A percentile compares a stretch with the other conserved stretches of the same genome.
Conservation (phyloP, 1,140 invertebrate genomes). For the Drosophila virilis region DNA sequence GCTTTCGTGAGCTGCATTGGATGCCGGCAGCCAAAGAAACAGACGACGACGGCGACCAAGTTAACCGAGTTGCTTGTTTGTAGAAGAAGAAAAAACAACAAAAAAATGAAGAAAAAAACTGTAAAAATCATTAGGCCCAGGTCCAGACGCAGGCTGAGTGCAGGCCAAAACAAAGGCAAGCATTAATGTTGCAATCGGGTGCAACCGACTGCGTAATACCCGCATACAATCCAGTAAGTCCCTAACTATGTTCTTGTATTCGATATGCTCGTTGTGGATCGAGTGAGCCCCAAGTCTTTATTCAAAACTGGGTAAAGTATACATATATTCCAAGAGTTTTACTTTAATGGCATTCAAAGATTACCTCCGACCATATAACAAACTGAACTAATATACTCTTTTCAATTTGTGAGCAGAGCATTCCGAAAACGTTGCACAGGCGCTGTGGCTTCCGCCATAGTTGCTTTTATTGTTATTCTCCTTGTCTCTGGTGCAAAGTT, state of each 20-base stretch:
- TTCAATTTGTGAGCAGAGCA: no score
- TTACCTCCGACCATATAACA: no score
- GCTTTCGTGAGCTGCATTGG: conserved; percentile 71
- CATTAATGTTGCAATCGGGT: no score
- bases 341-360: no score
- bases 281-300: no score
- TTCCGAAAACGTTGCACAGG: conserved; percentile 37
- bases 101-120: conserved; percentile 45
- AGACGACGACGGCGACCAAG: conserved; percentile 6
- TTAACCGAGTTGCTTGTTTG: conserved; percentile 12
- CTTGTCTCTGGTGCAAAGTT: conserved; percentile 12
- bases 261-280: no score
- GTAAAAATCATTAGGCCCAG: conserved; percentile 52
- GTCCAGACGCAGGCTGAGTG: background rate
- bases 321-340: no score
- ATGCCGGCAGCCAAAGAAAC: conserved; percentile 49
- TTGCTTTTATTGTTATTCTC: conserved; percentile 4
- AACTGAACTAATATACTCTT: no score
- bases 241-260: no score
- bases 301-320: no score
- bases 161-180: conserved; percentile 16
- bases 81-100: conserved; percentile 37
- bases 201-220: no score
- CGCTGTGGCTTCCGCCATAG: background rate
- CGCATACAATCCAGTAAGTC: no score